Percentiles rank a stretch among this genome's conserved stretches.
These are phyloP conservation scores for Cremastinae sp. DNA, from an alignment of 2,888 invertebrate species.

Conservation along the genomic window DNA sequence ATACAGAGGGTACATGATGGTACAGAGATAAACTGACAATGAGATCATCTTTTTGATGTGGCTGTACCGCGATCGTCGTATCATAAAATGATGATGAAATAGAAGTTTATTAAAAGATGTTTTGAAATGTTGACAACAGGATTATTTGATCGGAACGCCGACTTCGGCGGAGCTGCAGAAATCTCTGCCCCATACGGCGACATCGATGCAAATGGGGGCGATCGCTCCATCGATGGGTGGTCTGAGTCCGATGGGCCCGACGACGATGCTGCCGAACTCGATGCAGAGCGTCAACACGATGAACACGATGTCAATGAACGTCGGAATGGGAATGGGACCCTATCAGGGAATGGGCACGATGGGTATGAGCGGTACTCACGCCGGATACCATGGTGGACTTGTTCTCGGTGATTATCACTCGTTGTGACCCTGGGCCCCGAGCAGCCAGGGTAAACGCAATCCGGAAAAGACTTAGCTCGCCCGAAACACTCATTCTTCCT, in stretches of 20 bases:
- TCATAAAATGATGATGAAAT: not conserved
- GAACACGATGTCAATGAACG: slow-evolving; percentile 79
- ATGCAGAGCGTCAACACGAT: slow-evolving; percentile 78
- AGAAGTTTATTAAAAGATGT: slow-evolving; percentile 8
- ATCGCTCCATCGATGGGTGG: slow-evolving; percentile 78
- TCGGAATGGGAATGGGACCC: slow-evolving; percentile 77
- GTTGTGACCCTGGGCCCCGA: slow-evolving; percentile 79
- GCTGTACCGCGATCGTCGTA: not conserved
- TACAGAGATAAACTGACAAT: too few species aligned
- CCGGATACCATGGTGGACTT: slow-evolving; percentile 77
- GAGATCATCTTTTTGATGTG: too few species aligned
- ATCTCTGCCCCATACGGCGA: slow-evolving; percentile 77
- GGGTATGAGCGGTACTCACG: slow-evolving; percentile 77
- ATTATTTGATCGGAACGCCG: slow-evolving; percentile 77
- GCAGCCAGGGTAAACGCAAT: slow-evolving; percentile 74
- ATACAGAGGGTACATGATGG: too few species aligned
- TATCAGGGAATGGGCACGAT: slow-evolving; percentile 78
- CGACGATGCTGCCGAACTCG: slow-evolving; percentile 77
- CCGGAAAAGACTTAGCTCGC: slow-evolving; percentile 75
- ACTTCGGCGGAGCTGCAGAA: slow-evolving; percentile 77
- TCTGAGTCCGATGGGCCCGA: slow-evolving; percentile 77
- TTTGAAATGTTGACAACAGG: slow-evolving; percentile 66
- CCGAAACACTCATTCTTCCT: not conserved
- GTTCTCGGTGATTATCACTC: slow-evolving; percentile 79
- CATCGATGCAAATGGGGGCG: slow-evolving; percentile 79